Evolutionary conservation across 2,888 invertebrate species (phyloP).

Genomic region (Zonitis immaculata): DNA sequence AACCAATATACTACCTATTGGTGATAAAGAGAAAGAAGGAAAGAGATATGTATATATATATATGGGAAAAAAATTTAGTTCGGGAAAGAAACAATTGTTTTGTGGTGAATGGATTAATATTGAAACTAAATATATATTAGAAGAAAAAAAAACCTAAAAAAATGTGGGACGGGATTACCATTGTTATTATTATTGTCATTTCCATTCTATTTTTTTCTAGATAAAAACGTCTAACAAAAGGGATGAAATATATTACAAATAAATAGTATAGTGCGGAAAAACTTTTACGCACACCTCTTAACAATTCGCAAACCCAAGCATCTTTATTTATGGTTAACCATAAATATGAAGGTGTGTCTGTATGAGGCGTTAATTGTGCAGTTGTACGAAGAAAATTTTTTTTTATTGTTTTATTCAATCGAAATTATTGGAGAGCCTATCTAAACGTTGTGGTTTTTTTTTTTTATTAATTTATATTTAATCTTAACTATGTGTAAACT

Average conservation of each 20-base stretch:
- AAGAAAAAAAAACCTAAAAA: no score
- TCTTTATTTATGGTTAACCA: conserved; percentile 2
- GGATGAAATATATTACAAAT: conserved; percentile 1
- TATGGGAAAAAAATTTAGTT: background rate
- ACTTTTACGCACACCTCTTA: conserved; percentile 7
- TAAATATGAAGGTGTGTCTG: conserved; percentile 4
- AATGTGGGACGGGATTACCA: no score
- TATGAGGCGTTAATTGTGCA: background rate
- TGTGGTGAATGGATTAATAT: background rate
- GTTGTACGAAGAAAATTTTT: background rate
- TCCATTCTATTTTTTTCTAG: background rate
- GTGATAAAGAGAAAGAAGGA: no score
- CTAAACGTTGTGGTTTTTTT: no score
- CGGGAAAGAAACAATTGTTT: background rate
- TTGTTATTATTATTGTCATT: background rate
- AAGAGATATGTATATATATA: background rate
- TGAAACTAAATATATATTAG: no score
- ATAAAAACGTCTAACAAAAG: conserved; percentile 1
- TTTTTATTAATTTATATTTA: no score
- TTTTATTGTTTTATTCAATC: background rate
- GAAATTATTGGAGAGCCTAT: background rate
- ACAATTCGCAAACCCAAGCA: background rate
- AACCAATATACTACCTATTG: background rate
- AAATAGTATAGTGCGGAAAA: background rate
- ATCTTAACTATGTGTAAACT: no score